Conservation (phyloP, 2,888 invertebrate genomes). For the Drosophila nr. fundita region DNA sequence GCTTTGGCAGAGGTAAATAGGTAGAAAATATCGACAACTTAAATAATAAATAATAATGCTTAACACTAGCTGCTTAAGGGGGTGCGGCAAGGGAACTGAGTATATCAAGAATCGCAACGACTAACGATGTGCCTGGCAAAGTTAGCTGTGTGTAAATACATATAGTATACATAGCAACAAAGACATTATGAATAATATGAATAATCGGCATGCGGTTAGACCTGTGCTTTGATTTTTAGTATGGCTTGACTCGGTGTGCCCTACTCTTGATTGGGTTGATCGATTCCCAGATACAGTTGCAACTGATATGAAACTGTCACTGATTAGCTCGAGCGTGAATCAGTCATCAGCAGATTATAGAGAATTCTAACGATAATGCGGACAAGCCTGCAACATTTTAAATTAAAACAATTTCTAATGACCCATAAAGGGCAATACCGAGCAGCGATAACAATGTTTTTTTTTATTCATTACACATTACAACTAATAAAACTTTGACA, state of each 20-base stretch:
- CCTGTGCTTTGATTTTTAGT: slow-evolving; percentile 65
- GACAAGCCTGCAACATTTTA: slow-evolving; percentile 25
- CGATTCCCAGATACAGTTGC: slow-evolving; percentile 6
- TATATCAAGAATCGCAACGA: slow-evolving; percentile 9
- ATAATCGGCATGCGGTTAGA: slow-evolving; percentile 63
- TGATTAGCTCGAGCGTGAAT: slow-evolving; percentile 30
- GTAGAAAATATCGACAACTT: slow-evolving; percentile 68
- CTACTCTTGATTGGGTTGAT: slow-evolving; percentile 23
- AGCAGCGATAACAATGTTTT: slow-evolving; percentile 8
- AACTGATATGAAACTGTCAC: background rate
- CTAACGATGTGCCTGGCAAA: slow-evolving; percentile 31
- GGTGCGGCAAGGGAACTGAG: slow-evolving; percentile 13
- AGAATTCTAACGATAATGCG: slow-evolving; percentile 8
- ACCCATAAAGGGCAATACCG: slow-evolving; percentile 19
- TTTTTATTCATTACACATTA: background rate
- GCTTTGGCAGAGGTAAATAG: slow-evolving; percentile 36
- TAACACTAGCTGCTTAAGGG: slow-evolving; percentile 61
- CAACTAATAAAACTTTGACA: background rate
- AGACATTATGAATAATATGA: slow-evolving; percentile 71
- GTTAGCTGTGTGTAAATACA: slow-evolving; percentile 15
- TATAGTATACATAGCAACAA: slow-evolving; percentile 23
- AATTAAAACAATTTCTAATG: slow-evolving; percentile 28
- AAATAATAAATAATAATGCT: slow-evolving; percentile 80
- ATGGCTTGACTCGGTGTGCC: slow-evolving; percentile 42
- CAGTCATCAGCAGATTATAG: slow-evolving; percentile 13